Evolutionary conservation across 2,113 vertebrate genomes (phyloP), one percentile per base, ranked within the genome.

Genomic region (Protobothrops mucrosquamatus): DNA sequence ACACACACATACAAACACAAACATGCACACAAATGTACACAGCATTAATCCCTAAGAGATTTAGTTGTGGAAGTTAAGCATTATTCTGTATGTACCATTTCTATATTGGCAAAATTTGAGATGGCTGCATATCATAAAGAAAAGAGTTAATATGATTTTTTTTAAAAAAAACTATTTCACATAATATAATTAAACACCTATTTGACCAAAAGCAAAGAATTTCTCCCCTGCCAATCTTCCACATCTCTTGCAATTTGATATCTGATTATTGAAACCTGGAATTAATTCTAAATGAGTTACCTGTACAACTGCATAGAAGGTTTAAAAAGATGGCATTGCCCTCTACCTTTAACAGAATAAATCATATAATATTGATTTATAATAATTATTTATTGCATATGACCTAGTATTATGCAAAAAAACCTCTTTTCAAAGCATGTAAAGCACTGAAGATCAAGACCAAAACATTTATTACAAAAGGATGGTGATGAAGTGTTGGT

Each of bases 11-110:
- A 91, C 52, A 90, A 5, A 51, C 55, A 86, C 59, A 91, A 3
- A 91, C 51, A 94, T 20, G 2, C 61, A 87, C 52, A 69, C 48
- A 93, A 46, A 91, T 39, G 69, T 43, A 93, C 93, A 95, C 89
- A 94, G 96, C 96, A 95, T 96, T 96, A 96, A 93, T 94, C 92
- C 94, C 93, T 52, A 86, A 93, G 94, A 96, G 91, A 94, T 94
- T 85, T 92, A 89, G 88, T 94, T 95, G 85, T 93, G 94, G 94
- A 95, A 95, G 94, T 64, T 55, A 93, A 87, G 55, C 55, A 89
- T 94, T 90, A 85, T 56, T 92, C 87, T 74, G 92, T 90, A 96
- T 91, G 91, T 87, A 90, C 93, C 61, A 92, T 93, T 94, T 94
- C 88, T 86, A 85, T 90, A 91, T 91, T 74, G 57, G 57, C 90